Evolutionary conservation across 2,888 invertebrate species (phyloP), one percentile per base, ranked within the genome.

Genomic region (Incurvaria masculella): DNA sequence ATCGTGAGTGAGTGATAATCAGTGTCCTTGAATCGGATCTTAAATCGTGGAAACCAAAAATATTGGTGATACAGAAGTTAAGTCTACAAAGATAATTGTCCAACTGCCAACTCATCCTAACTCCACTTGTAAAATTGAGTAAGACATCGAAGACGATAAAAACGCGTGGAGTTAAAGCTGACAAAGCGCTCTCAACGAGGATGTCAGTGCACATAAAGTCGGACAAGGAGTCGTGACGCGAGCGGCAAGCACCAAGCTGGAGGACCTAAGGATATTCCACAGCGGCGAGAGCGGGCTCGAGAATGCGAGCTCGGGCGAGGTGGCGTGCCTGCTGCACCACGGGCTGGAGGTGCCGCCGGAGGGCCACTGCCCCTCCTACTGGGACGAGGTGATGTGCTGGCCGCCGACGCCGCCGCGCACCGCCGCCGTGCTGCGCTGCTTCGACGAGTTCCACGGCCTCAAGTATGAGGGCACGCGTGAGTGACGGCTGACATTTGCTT

Each of bases 341-440:
- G 49, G 57, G 49, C 66, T 68, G 46, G 49, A 67, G 42, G 59
- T 64, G 20, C 62, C 26, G 46, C 59, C 65, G 19, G 61, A 23
- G 14, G 50, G 62, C 47, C 67, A 62, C 63, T 92, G 92, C 62
- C 82, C 82, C 49, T 82, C 85, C 38, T 83, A 82, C 56, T 90
- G 86, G 78, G 93, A 94, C 62, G 82, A 83, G 3, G 72, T 92
- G 49, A 75, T 91, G 27, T 94, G 94, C 66, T 94, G 94, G 94
- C 92, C 91, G 11, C 81, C 86, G 2, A 91, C 93, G 2, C 79
- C 82, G 1, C 82, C 84, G 52, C 87, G 87, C 53, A 82, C 85
- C 0, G 66, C 83, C 45, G 88, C 89, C 1, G 73, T 84, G 21
- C 81, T 92, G 55, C 84, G 87, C 44, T 94, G 94, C 66, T 89